Evolutionary conservation across 1,140 invertebrate species (phyloP).

Genomic region (Heliconius congener): DNA sequence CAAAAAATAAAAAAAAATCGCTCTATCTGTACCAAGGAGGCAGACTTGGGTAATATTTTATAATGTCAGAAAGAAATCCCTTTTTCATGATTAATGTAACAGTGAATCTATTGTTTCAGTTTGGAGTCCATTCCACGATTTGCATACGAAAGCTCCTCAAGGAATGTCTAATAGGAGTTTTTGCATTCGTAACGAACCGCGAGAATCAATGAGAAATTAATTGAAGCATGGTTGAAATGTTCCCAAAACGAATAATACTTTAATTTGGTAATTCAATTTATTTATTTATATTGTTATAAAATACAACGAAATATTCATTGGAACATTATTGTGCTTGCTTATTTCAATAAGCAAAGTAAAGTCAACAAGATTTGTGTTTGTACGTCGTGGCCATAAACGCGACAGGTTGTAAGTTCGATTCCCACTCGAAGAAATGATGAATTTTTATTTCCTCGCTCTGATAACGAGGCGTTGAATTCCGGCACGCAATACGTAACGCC

Average conservation of each 20-base stretch:
- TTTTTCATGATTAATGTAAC: conserved; percentile 54
- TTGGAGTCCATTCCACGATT: conserved; percentile 57
- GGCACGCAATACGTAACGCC: too few relatives aligned
- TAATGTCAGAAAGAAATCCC: conserved; percentile 22
- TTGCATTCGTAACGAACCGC: conserved; percentile 71
- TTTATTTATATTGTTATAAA: neutral
- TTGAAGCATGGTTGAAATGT: conserved; percentile 52
- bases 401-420: too few relatives aligned
- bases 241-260: conserved; percentile 35
- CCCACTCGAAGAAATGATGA: too few relatives aligned
- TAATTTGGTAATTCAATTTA: conserved; percentile 38
- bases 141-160: conserved; percentile 66
- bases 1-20: neutral
- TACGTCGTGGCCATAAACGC: too few relatives aligned
- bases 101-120: conserved; percentile 67
- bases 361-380: too few relatives aligned
- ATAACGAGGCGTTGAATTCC: too few relatives aligned
- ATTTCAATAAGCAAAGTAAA: too few relatives aligned
- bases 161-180: conserved; percentile 69
- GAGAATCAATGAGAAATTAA: conserved; percentile 64
- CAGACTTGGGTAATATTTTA: conserved; percentile 14
- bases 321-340: too few relatives aligned
- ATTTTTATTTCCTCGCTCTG: too few relatives aligned
- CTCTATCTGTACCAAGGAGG: neutral
- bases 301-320: too few relatives aligned